Evolutionary conservation across 1,140 invertebrate genomes (phyloP), one percentile per base, ranked within the genome.

Genomic region (Drosophila sp.): DNA sequence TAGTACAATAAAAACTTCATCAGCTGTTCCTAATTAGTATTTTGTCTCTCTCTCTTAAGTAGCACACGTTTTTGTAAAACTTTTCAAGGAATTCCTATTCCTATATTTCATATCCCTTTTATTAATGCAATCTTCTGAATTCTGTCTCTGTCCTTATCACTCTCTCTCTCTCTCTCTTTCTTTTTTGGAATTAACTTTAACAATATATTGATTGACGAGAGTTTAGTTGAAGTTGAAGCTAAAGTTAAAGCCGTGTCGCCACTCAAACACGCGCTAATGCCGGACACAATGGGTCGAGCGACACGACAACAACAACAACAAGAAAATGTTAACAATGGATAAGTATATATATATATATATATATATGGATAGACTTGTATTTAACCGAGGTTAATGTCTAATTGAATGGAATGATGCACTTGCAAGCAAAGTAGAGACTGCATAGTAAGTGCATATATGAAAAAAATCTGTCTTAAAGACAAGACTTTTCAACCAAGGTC

Each of bases 191-290:
- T 56, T 58, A 41, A 41, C 41, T 23, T 38, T 17, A 72, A 65
- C 35, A 38, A 76, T 82, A 77, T 78, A 84, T 76, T 84, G 80
- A 80, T 84, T 84, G 85, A 76, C 80, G 69, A 84, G 81, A 76
- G 72, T 72, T 71, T 76, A 76, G 78, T 79, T 76, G 72, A 85
- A 61, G 77, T 62, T n/a, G 11, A 32, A 27, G 40, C 29, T 17
- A 35, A 58, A 50, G 44, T 50, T 50, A 50, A 50, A 50, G 44
- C 44, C 23, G 56, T 58, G 33, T 38, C 27, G 50, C 56, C 73
- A 77, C 80, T 85, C 73, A 85, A 77, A 85, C 80, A 84, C 81
- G 80, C 82, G 81, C 81, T 84, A 83, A 79, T 83, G 67, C 72
- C 65, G 56, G 11, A 55, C 63, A 56, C 73, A 82, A 68, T 60